Base-by-base conservation (phyloP, 2,888 invertebrate species). In the Deilephila elpenor region DNA sequence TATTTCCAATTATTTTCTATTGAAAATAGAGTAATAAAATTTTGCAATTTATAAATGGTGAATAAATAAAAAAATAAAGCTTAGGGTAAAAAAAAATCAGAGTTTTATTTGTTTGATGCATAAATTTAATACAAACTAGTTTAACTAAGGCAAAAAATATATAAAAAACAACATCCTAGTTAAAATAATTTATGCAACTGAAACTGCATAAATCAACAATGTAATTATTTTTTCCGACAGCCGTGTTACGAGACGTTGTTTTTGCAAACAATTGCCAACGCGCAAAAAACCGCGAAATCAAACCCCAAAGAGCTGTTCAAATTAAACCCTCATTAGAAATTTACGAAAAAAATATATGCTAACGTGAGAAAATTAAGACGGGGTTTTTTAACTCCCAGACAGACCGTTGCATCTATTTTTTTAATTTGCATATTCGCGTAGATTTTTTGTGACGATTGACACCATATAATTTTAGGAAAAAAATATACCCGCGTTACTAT, bases 251-350 rank as follows among this genome's bases (percentile, higher is more conserved):
- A 94, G 91, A 90, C 88, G 83, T 91, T 93, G 93, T 94, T 93
- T 93, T 92, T 88, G 82, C 86, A 94, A 94, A 94, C 93, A 94
- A 92, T 86, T 79, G 67, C 71, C 79, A 81, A 79, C 80, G 71
- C 56, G 73, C 76, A 86, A 89, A 93, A 93, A 91, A 86, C 79
- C 83, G 78, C 78, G 84, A 88, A 93, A 92, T 92, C 93, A 94
- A 94, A 94, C 94, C 94, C 94, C 93, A 93, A 91, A 94, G 94
- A 87, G 91, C 88, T 91, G 93, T 94, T 91, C 94, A 94, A 94
- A 94, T 94, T 94, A 94, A 94, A 94, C 86, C 90, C 85, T 92
- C 93, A 91, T 94, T 94, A 93, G 87, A 93, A 90, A 89, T 88
- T 90, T 92, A 83, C 83, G 78, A 79, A 86, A 89, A 91, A 91